Evolutionary conservation across 2,797 vertebrate species (phyloP), one percentile per base, ranked within the genome.

Genomic region (Rousettus madagascariensis): DNA sequence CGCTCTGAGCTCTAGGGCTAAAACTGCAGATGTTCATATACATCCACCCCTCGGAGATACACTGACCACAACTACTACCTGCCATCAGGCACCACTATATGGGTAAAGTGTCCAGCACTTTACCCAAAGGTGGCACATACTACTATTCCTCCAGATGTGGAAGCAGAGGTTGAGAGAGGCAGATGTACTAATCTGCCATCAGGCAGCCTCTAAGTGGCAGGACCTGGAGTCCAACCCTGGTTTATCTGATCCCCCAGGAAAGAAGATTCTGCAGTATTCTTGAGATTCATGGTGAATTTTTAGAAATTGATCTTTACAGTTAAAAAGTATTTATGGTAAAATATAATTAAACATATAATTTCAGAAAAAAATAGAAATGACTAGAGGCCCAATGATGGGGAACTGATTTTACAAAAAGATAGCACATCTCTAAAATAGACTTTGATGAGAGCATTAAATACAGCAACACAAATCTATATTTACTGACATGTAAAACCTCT

Each of bases 381-480:
- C 8, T n/a, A 90, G 2, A 94, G 4, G 33, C 26, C 30, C n/a
- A 79, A 57, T 91, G 91, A 83, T 36, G 95, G 72, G 61, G 59
- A 69, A 79, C 6, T 28, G 13, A 77, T 87, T 66, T 66, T 15
- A 26, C 94, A 95, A 94, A 93, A 66, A 11, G 71, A 85, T 63
- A 5, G 12, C 65, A 33, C 71, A 71, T 89, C 41, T 68, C 46
- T 89, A 93, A 93, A 90, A 90, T 4, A 95, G 57, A 91, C 16
- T 74, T 96, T 88, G 65, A 89, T 46, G 43, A 92, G 77, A 83
- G 43, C n/a, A 86, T 63, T 96, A 95, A 89, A 88, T 36, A 75
- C 61, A 92, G 49, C 63, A 59, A 66, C 33, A 89, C 15, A 88
- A 78, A 91, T 95, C 68, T 92, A 20, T 93, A 74, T 61, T 91